Conservation (phyloP, 2,888 invertebrate species). For the Lobophora halterata region DNA sequence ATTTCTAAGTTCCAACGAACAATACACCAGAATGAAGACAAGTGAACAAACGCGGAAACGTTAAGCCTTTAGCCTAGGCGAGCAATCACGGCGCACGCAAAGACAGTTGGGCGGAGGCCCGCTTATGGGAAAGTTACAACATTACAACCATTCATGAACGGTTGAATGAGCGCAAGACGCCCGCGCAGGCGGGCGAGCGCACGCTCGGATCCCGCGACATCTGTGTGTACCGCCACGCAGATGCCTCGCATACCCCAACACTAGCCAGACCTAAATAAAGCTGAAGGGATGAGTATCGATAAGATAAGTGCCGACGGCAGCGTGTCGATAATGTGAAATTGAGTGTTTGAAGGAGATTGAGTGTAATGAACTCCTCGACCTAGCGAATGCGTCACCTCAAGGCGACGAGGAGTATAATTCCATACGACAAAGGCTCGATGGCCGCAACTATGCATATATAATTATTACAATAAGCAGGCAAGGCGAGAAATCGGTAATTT, state of each 20-base stretch:
- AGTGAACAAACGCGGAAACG: constrained; percentile 39
- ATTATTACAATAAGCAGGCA: constrained; percentile 79
- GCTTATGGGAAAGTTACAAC: constrained; percentile 73
- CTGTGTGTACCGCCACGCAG: constrained; percentile 51
- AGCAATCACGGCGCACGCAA: constrained; percentile 45
- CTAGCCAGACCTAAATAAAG: constrained; percentile 26
- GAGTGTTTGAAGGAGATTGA: constrained; percentile 25
- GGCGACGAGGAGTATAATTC: constrained; percentile 61
- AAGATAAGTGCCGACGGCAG: constrained; percentile 19
- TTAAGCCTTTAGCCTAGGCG: constrained; percentile 25
- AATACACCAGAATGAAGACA: constrained; percentile 32
- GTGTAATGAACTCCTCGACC: constrained; percentile 74
- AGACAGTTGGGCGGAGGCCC: constrained; percentile 59
- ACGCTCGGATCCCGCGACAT: constrained; percentile 54
- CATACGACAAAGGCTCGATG: constrained; percentile 62
- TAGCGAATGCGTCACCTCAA: constrained; percentile 66
- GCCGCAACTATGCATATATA: constrained; percentile 72
- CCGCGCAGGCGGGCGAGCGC: constrained; percentile 52
- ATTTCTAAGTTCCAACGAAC: constrained; percentile 11
- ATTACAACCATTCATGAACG: constrained; percentile 75
- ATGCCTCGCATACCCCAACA: constrained; percentile 34
- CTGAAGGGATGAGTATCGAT: constrained; percentile 19
- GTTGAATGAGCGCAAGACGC: constrained; percentile 72
- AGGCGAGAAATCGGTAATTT: constrained; percentile 78
- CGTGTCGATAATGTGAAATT: constrained; percentile 17